phyloP scores from a whole-genome alignment of 2,797 vertebrate species.

The Xenops minutus region DNA sequence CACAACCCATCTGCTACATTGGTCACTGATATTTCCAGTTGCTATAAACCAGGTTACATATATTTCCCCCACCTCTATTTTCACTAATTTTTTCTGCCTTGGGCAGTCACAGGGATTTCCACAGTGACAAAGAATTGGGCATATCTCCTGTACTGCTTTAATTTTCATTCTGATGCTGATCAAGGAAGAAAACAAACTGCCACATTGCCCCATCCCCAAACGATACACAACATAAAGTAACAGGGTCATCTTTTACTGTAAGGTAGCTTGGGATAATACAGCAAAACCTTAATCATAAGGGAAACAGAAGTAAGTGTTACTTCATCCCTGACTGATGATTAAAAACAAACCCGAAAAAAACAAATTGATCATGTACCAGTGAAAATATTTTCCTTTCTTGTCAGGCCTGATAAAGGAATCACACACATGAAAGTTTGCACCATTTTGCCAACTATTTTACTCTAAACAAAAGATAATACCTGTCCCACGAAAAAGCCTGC shows the following conservation, averaged over 20 bases:
- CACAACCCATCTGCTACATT: not conserved
- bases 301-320: not conserved
- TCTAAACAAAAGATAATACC: not conserved
- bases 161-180: not conserved
- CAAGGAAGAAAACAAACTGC: not conserved
- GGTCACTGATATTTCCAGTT: not conserved
- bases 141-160: not conserved
- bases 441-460: not conserved
- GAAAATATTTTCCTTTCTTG: not conserved
- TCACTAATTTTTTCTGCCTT: not conserved
- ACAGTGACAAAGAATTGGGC: not conserved
- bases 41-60: not conserved
- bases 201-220: not conserved
- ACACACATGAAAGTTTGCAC: fast-evolving
- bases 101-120: not conserved
- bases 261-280: not conserved
- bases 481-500: not conserved
- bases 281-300: not conserved
- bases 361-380: not conserved
- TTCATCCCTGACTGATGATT: not conserved
- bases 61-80: not conserved
- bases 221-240: not conserved
- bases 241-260: not conserved
- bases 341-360: not conserved
- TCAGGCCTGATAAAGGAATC: not conserved